These are phyloP conservation scores for Diogma glabrata DNA, from an alignment of 2,888 invertebrate species.

Conservation along the genomic window DNA sequence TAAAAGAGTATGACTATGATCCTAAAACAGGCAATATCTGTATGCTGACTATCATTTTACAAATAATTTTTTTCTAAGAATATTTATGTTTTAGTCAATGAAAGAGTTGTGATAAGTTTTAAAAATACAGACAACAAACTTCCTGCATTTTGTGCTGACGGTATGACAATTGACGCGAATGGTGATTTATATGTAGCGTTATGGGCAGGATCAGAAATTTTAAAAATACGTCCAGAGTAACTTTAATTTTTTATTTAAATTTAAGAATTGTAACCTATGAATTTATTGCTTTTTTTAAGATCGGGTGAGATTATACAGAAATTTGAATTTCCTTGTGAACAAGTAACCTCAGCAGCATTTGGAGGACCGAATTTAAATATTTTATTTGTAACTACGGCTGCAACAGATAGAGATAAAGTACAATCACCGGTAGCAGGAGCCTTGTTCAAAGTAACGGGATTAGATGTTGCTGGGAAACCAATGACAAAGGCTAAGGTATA, in stretches of 20 bases:
- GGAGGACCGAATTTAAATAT: constrained; percentile 55
- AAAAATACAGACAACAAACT: constrained; percentile 29
- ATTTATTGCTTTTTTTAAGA: constrained; percentile 20
- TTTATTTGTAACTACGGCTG: constrained; percentile 58
- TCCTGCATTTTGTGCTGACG: constrained; percentile 48
- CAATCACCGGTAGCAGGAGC: constrained; percentile 43
- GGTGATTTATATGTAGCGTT: constrained; percentile 70
- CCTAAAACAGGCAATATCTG: constrained; percentile 50
- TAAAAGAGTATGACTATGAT: constrained; percentile 63
- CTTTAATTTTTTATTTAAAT: constrained; percentile 22
- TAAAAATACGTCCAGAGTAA: constrained; percentile 32
- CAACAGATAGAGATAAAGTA: constrained; percentile 24
- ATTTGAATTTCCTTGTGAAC: constrained; percentile 52
- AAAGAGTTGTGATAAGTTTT: constrained; percentile 46
- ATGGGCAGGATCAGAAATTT: constrained; percentile 51
- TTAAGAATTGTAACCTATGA: background rate
- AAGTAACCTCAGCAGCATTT: constrained; percentile 59
- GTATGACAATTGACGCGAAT: constrained; percentile 68
- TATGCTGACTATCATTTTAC: constrained; percentile 31
- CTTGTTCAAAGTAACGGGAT: constrained; percentile 47
- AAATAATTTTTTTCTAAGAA: background rate
- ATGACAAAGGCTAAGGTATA: constrained; percentile 29
- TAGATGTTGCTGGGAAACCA: constrained; percentile 43
- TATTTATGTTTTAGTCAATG: constrained; percentile 40
- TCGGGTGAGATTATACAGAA: constrained; percentile 43